Conservation (phyloP, 1,140 invertebrate genomes). For the Triops cancriformis region DNA sequence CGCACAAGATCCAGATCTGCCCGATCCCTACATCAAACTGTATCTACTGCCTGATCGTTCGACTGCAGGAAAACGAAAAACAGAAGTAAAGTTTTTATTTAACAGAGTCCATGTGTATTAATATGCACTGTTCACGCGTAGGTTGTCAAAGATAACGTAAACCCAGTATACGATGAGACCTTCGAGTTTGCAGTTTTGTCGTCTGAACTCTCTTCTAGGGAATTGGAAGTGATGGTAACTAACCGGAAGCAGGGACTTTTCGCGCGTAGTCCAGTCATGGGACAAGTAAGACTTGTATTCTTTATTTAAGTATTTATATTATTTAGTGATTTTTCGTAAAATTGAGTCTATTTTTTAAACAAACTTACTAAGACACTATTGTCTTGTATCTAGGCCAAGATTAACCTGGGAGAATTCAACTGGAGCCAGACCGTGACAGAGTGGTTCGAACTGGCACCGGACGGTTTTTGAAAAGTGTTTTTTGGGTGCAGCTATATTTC, state of each 20-base stretch:
- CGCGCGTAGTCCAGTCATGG: conserved; percentile 67
- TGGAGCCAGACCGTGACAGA: conserved; percentile 52
- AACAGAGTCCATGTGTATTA: not conserved
- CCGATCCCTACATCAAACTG: conserved; percentile 90
- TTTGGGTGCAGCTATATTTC: not conserved
- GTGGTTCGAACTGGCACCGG: conserved; percentile 55
- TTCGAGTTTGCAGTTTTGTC: conserved; percentile 75
- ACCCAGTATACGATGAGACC: conserved; percentile 82
- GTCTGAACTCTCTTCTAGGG: conserved; percentile 59
- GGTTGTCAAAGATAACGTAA: conserved; percentile 78
- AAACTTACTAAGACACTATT: too few species aligned
- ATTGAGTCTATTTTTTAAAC: too few species aligned
- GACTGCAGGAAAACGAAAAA: conserved; percentile 84
- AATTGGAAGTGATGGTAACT: conserved; percentile 69
- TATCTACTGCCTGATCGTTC: conserved; percentile 80
- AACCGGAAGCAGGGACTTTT: conserved; percentile 68
- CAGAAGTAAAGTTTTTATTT: conserved; percentile 43
- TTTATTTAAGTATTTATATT: conserved; percentile 24
- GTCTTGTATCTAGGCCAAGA: conserved; percentile 47
- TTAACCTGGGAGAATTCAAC: conserved; percentile 57
- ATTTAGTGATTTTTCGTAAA: too few species aligned
- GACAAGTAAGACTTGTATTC: conserved; percentile 49
- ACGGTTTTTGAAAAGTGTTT: not conserved
- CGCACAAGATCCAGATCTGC: conserved; percentile 76
- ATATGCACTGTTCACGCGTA: conserved; percentile 34